Evolutionary conservation across 1,140 invertebrate genomes (phyloP).

Genomic region (Eurytemora carolleeae): DNA sequence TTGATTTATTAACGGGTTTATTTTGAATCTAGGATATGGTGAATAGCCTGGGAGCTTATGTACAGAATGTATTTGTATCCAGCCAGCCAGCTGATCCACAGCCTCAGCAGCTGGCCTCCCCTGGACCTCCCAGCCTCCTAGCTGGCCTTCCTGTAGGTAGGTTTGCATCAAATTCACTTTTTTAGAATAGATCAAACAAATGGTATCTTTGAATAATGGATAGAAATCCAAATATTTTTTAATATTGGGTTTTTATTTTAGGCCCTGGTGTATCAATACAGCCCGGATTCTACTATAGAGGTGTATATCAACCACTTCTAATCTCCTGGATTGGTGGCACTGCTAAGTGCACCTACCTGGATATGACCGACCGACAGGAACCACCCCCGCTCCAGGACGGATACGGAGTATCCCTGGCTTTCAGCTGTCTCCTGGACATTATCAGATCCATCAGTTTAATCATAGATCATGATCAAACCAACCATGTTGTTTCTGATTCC

Average conservation of each 20-base stretch:
- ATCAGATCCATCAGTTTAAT: slow-evolving; percentile 48
- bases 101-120: background rate
- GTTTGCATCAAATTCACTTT: no score
- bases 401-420: slow-evolving; percentile 84
- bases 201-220: no score
- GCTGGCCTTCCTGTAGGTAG: background rate
- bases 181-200: no score
- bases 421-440: slow-evolving; percentile 71
- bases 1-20: no score
- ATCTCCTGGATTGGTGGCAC: slow-evolving; percentile 60
- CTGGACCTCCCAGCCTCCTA: background rate
- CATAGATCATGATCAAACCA: background rate
- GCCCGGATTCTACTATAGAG: slow-evolving; percentile 74
- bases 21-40: slow-evolving; percentile 62
- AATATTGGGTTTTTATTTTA: background rate
- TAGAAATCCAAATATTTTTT: no score
- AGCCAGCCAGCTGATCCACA: background rate
- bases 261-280: slow-evolving; percentile 54
- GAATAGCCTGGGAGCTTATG: slow-evolving; percentile 76
- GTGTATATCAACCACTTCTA: slow-evolving; percentile 71
- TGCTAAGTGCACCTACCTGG: slow-evolving; percentile 64
- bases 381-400: slow-evolving; percentile 57
- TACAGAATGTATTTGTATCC: slow-evolving; percentile 71
- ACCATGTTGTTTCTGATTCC: no score
- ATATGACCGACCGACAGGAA: slow-evolving; percentile 83